These are phyloP conservation scores for Conus ventricosus DNA, from an alignment of 1,140 invertebrate genomes.

Conservation along the genomic window DNA sequence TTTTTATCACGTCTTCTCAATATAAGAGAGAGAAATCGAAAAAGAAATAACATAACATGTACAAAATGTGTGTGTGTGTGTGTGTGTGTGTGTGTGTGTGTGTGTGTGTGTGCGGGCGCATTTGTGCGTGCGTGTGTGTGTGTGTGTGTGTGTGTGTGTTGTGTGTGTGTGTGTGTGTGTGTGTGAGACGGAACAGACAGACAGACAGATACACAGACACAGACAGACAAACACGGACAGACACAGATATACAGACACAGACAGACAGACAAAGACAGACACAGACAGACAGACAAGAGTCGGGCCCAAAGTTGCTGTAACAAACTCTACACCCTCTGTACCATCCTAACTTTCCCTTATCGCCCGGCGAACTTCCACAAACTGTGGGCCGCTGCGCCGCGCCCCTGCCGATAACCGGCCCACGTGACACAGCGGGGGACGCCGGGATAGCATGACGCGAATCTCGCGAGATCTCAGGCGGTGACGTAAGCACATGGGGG, in stretches of 20 bases:
- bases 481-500: not conserved
- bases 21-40: too few species aligned
- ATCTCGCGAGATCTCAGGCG: not conserved
- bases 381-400: not conserved
- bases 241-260: too few species aligned
- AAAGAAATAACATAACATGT: not conserved
- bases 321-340: not conserved
- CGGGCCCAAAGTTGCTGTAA: not conserved
- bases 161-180: too few species aligned
- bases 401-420: not conserved
- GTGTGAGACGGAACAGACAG: too few species aligned
- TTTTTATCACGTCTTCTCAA: too few species aligned
- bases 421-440: not conserved
- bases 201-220: too few species aligned
- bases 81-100: too few species aligned
- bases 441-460: not conserved
- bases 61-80: too few species aligned
- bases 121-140: too few species aligned
- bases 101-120: too few species aligned
- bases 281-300: not conserved
- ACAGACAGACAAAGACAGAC: too few species aligned
- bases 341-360: not conserved
- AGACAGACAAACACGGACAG: not conserved
- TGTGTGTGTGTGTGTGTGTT: too few species aligned
- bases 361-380: not conserved